These are phyloP conservation scores for Tetrapedia diversipes DNA, from an alignment of 2,888 invertebrate species.

Conservation along the genomic window DNA sequence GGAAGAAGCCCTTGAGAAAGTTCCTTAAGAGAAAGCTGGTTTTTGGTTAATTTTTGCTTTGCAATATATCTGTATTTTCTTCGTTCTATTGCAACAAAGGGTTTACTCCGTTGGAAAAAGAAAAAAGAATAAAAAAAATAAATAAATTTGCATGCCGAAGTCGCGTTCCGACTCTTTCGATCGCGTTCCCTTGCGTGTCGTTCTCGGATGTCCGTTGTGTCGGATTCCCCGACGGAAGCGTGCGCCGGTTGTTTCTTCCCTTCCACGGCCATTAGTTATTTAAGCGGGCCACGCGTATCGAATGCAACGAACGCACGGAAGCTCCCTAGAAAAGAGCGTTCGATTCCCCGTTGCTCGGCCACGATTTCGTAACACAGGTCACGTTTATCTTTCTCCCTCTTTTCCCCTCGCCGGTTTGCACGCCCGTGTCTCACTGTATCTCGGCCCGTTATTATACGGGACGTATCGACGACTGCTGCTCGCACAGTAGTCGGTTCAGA, in stretches of 20 bases:
- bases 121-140: too few species aligned
- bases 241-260: slow-evolving; percentile 4
- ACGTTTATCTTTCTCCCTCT: slow-evolving; percentile 30
- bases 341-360: slow-evolving; percentile 24
- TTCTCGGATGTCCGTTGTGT: slow-evolving; percentile 14
- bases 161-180: slow-evolving; percentile 3
- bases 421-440: neutral
- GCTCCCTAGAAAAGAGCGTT: neutral
- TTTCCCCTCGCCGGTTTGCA: too few species aligned
- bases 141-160: neutral
- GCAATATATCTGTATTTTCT: too few species aligned
- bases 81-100: too few species aligned
- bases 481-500: slow-evolving; percentile 15
- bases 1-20: too few species aligned
- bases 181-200: slow-evolving; percentile 16
- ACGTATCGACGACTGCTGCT: slow-evolving; percentile 47
- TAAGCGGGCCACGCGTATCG: slow-evolving; percentile 27
- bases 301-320: slow-evolving; percentile 38
- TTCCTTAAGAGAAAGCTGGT: too few species aligned
- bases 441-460: slow-evolving; percentile 37
- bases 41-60: too few species aligned
- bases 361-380: slow-evolving; percentile 59
- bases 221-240: slow-evolving; percentile 26
- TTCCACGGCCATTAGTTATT: slow-evolving; percentile 27
- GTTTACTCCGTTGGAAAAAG: too few species aligned